These are phyloP conservation scores for Ornithoptera priamus DNA, from an alignment of 2,888 invertebrate species.

Conservation along the genomic window DNA sequence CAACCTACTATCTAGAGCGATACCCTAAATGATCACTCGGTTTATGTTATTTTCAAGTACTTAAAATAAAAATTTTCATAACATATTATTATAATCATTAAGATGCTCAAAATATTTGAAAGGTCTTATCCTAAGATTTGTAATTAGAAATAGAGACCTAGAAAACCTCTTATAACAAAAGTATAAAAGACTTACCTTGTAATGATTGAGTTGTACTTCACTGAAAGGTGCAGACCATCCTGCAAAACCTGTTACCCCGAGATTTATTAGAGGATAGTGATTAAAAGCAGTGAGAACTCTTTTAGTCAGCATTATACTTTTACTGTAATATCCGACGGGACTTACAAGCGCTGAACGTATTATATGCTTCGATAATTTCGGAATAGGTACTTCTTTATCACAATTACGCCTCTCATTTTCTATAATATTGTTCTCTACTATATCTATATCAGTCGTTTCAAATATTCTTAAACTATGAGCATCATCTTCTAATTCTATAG, in stretches of 20 bases:
- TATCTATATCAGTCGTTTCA: slow-evolving; percentile 43
- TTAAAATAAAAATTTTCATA: no score
- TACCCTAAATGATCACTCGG: no score
- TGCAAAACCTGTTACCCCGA: slow-evolving; percentile 76
- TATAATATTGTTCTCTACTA: slow-evolving; percentile 38
- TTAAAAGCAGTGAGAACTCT: slow-evolving; percentile 86
- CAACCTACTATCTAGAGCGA: no score
- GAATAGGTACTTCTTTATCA: slow-evolving; percentile 50
- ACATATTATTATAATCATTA: no score
- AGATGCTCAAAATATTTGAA: no score
- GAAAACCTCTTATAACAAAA: neutral
- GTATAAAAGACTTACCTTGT: slow-evolving; percentile 62
- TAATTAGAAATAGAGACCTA: no score
- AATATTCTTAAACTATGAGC: slow-evolving; percentile 52
- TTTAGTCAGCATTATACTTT: slow-evolving; percentile 84
- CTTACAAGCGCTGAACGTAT: slow-evolving; percentile 81
- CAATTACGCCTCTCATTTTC: slow-evolving; percentile 53
- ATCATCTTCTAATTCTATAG: slow-evolving; percentile 57
- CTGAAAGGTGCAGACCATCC: slow-evolving; percentile 80
- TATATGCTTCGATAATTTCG: slow-evolving; percentile 72
- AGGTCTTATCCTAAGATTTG: no score
- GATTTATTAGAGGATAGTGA: slow-evolving; percentile 84
- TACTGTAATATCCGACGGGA: slow-evolving; percentile 83
- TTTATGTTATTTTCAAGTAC: no score
- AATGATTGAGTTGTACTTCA: slow-evolving; percentile 84